Evolutionary conservation across 2,888 invertebrate species (phyloP).

Genomic region (Drosophila mercatorum): DNA sequence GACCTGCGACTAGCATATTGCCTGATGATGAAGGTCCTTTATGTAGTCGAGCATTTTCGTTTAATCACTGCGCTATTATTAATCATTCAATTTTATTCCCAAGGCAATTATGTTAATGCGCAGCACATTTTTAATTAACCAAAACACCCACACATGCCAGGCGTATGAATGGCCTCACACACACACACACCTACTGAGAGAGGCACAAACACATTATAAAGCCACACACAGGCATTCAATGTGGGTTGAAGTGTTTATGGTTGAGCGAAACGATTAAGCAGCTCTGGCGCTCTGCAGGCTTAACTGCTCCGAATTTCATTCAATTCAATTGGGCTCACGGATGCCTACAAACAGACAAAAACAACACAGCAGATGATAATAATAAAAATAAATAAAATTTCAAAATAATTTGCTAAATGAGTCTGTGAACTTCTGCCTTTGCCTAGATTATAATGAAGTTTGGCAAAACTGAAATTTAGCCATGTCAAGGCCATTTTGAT

Average conservation of each 20-base stretch:
- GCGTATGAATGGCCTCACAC: conserved; percentile 5
- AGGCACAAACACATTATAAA: conserved; percentile 28
- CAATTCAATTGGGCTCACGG: conserved; percentile 20
- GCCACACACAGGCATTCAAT: conserved; percentile 40
- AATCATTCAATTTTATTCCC: conserved; percentile 75
- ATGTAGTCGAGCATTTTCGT: conserved; percentile 40
- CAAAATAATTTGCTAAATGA: neutral
- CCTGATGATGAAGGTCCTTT: conserved; percentile 51
- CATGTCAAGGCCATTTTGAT: neutral
- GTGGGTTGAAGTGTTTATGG: conserved; percentile 52
- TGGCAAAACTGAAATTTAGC: neutral
- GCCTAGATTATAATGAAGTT: neutral
- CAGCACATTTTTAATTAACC: conserved; percentile 72
- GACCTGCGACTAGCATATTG: conserved; percentile 12
- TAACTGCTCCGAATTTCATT: conserved; percentile 26
- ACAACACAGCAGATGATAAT: neutral
- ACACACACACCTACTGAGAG: conserved; percentile 17
- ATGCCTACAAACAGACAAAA: neutral
- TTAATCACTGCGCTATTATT: conserved; percentile 69
- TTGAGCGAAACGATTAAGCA: conserved; percentile 22
- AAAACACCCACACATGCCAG: conserved; percentile 17
- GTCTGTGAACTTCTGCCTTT: too few relatives aligned
- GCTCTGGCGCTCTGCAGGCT: conserved; percentile 9
- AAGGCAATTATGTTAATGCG: conserved; percentile 71
- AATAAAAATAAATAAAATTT: neutral